Evolutionary conservation across 2,888 invertebrate genomes (phyloP), one percentile per base, ranked within the genome.

Genomic region (Platycheirus albimanus): DNA sequence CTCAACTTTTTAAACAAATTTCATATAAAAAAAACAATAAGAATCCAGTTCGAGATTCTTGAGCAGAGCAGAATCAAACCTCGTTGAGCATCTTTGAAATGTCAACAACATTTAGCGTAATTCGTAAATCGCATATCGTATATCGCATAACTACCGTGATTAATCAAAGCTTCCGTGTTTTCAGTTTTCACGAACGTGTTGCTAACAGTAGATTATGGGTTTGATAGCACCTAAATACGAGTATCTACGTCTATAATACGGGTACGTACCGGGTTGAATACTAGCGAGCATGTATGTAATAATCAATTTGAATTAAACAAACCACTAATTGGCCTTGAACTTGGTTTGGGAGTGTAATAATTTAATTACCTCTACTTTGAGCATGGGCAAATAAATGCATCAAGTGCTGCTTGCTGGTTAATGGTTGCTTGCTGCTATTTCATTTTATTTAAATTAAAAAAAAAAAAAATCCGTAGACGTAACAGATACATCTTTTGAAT

Each of bases 151-250:
- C 24, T 36, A 15, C 3, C 58, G 41, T 58, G 49, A 52, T 63
- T 20, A 43, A 15, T 33, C 28, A 71, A 71, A 20, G 51, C 71
- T 71, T 71, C 71, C 71, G 71, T 43, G 28, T 61, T 51, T 15
- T 49, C 51, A 15, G 28, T 61, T 51, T 15, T 49, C 51, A 15
- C 20, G 20, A 71, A 63, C 45, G 52, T 63, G 63, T 36, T 36
- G 7, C 52, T 11, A 54, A 45, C n/a, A 58, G n/a, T 49, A 49
- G 49, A 36, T 56, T 38, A 8, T 4, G n/a, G 33, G 13, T 41
- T 24, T 41, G 38, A 36, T 11, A 3, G 24, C 24, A n/a, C n/a
- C n/a, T n/a, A n/a, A n/a, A n/a, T n/a, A n/a, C n/a, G n/a, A n/a
- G n/a, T n/a, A n/a, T n/a, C n/a, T n/a, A n/a, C n/a, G n/a, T n/a